Conservation (phyloP, 2,888 invertebrate species). For the Tachina grossa region DNA sequence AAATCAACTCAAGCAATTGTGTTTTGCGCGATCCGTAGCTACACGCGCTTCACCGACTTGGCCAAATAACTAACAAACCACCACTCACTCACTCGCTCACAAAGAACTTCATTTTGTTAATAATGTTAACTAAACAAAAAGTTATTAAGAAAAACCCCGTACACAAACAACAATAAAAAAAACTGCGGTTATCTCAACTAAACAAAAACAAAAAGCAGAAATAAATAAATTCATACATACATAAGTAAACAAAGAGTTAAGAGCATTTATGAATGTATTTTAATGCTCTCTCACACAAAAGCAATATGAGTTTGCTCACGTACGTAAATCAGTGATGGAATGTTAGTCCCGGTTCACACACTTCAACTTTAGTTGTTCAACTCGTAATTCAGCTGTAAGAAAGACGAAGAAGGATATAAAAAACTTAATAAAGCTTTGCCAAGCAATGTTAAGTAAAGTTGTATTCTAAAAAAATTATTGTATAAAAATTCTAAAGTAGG, state of each 20-base stretch:
- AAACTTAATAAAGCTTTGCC: no score
- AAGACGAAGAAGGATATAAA: no score
- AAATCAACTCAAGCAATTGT: background rate
- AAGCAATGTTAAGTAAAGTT: no score
- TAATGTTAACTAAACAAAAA: slow-evolving; percentile 78
- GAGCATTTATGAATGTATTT: slow-evolving; percentile 9
- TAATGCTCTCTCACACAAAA: slow-evolving; percentile 26
- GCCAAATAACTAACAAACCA: slow-evolving; percentile 42
- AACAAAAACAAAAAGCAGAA: slow-evolving; percentile 33
- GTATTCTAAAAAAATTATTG: no score
- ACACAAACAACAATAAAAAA: slow-evolving; percentile 54
- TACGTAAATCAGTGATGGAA: background rate
- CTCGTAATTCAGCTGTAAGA: no score
- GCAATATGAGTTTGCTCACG: no score
- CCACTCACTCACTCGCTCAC: slow-evolving; percentile 73
- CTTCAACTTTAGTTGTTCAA: no score
- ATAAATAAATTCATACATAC: background rate
- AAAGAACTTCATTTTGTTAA: slow-evolving; percentile 78
- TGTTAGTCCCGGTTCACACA: no score
- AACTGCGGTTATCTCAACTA: slow-evolving; percentile 54
- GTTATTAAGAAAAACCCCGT: slow-evolving; percentile 30
- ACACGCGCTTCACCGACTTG: slow-evolving; percentile 38
- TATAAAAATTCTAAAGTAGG: no score
- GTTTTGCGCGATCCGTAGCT: slow-evolving; percentile 47
- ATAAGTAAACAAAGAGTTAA: slow-evolving; percentile 40